Evolutionary conservation across 2,888 invertebrate genomes (phyloP), one percentile per base, ranked within the genome.

Genomic region (Hesperia comma): DNA sequence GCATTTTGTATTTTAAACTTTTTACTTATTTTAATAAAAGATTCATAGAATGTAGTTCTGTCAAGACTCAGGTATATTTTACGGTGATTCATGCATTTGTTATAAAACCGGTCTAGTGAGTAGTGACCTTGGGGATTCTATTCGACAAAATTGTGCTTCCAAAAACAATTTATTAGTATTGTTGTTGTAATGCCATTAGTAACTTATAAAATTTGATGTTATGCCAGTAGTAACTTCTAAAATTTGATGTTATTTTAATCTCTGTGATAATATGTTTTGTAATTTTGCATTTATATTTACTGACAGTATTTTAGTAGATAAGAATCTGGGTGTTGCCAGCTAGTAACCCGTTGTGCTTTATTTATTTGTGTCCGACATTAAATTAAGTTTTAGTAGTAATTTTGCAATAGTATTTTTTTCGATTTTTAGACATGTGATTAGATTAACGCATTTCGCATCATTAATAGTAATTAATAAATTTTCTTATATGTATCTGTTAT

Each of bases 261-360:
- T 83, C 87, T 90, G 90, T 90, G 90, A 90, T 90, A 84, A 75
- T 71, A 75, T 80, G 73, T 72, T 75, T 74, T 66, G 69, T 62
- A 68, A 60, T 73, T 72, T 77, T 80, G 79, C 80, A 78, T 77
- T 81, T 80, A 63, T 80, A 56, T 49, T 54, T 43, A 41, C 43
- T 19, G 46, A 72, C 82, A 83, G 83, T 86, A 85, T 84, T 86
- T 79, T 85, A 84, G 79, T 72, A 77, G 77, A 80, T 75, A 76
- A 71, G 68, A 70, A 72, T 74, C 71, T n/a, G 41, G 77, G 79
- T 85, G 81, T 86, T 87, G 87, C 75, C 76, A 78, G 77, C 74
- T 76, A 76, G 75, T 76, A 81, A 73, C 51, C 60, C 8, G 7
- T 32, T 33, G 7, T 46, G 14, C 7, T 19, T 26, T 49, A 56